Conservation (phyloP, 2,888 invertebrate genomes). For the Lepetodrilus schrolli region DNA sequence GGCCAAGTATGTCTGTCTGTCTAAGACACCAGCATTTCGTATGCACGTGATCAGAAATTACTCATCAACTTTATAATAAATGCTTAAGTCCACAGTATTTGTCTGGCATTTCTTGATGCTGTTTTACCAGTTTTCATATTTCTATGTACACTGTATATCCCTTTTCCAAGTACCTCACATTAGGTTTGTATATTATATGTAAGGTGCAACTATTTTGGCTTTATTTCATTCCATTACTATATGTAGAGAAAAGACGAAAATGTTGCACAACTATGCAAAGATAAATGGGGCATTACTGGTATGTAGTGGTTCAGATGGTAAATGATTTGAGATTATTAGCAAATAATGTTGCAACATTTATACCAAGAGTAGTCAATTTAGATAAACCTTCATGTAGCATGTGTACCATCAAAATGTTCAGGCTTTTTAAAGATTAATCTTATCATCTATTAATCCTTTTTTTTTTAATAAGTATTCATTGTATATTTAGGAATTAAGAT, state of each 20-base stretch:
- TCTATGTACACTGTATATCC: constrained; percentile 39
- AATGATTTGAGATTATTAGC: too few relatives aligned
- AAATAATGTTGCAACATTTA: too few relatives aligned
- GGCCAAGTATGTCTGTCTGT: constrained; percentile 32
- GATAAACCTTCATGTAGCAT: constrained; percentile 16
- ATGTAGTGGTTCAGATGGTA: too few relatives aligned
- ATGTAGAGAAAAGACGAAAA: constrained; percentile 28
- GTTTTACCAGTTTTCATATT: constrained; percentile 37
- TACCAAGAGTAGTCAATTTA: constrained; percentile 2
- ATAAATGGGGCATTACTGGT: constrained; percentile 30
- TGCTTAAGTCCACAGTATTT: constrained; percentile 24
- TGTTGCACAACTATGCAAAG: constrained; percentile 30
- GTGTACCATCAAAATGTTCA: too few relatives aligned
- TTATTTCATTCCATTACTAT: constrained; percentile 30
- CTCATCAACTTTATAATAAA: constrained; percentile 9
- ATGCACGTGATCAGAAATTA: constrained; percentile 22
- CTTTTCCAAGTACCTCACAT: constrained; percentile 15
- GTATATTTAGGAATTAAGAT: too few relatives aligned
- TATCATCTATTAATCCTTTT: too few relatives aligned
- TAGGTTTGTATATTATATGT: too few relatives aligned
- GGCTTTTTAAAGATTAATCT: too few relatives aligned
- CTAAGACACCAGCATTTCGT: constrained; percentile 13
- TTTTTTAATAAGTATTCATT: too few relatives aligned
- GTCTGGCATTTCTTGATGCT: constrained; percentile 72
- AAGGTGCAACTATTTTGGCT: constrained; percentile 23